Percentiles rank a stretch among this genome's conserved stretches.
Conservation (phyloP, 2,113 vertebrate species). For the Xyliphius kryptos region DNA sequence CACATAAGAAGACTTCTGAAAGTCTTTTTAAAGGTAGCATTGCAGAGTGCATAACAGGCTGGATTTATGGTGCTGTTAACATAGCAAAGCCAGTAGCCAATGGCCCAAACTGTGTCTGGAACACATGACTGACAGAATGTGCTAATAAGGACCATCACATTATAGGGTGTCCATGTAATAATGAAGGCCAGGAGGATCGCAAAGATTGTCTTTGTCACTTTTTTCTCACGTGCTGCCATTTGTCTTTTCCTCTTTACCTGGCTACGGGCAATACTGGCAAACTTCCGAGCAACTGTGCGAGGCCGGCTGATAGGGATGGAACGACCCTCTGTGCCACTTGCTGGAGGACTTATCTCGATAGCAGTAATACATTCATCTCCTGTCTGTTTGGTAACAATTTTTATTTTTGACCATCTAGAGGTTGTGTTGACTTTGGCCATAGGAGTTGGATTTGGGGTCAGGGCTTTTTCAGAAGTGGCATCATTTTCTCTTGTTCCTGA, state of each 20-base stretch:
- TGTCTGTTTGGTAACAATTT: conserved; percentile 92
- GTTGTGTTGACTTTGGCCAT: conserved; percentile 53
- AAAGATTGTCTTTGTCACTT: conserved; percentile 96
- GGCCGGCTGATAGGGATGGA: conserved; percentile 75
- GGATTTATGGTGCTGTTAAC: conserved; percentile 99
- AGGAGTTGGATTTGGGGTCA: conserved; percentile 9
- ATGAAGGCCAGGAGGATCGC: conserved; percentile 97
- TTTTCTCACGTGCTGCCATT: conserved; percentile 95
- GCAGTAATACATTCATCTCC: conserved; percentile 92
- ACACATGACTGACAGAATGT: conserved; percentile 93
- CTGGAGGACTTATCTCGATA: conserved; percentile 84
- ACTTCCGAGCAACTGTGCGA: conserved; percentile 84
- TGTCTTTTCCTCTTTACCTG: conserved; percentile 95
- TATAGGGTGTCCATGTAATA: conserved; percentile 59
- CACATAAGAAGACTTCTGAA: conserved; percentile 95
- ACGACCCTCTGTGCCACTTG: conserved; percentile 70
- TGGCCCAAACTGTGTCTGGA: conserved; percentile 85
- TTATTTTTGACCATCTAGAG: conserved; percentile 96
- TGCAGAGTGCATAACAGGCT: conserved; percentile 96
- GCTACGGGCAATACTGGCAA: conserved; percentile 94
- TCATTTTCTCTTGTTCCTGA: conserved; percentile 69
- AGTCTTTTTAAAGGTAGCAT: conserved; percentile 98
- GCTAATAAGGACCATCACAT: conserved; percentile 96
- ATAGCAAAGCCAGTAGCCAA: conserved; percentile 63
- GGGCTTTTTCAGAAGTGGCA: conserved; percentile 57